Evolutionary conservation across 2,113 vertebrate species (phyloP), one percentile per base, ranked within the genome.

Genomic region (Sceloporus tristichus): DNA sequence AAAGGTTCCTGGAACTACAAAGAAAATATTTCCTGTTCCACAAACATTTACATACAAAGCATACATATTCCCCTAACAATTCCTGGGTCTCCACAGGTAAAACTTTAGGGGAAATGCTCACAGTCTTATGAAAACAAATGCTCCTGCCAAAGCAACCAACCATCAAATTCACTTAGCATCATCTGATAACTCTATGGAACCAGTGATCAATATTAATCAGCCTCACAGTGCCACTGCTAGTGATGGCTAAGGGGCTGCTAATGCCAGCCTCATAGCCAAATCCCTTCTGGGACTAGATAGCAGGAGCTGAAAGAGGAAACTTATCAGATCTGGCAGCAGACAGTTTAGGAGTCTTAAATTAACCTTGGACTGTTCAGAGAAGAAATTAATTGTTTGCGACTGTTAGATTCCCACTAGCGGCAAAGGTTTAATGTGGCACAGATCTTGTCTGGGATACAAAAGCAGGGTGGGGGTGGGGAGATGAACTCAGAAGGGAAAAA

Each of bases 171-270:
- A 88, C 90, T 97, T 91, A 94, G 85, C 91, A 87, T 96, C 94
- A 94, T 88, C 87, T 42, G 73, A 88, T 94, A 95, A 93, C 91
- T 91, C 87, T 0, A 0, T 59, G 79, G 93, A 96, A 90, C 89
- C 89, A 87, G 90, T 91, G 92, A 96, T 96, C 96, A 95, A 95
- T 95, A 96, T 94, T 95, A 92, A 96, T 96, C 95, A 96, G 86
- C 87, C 87, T 95, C 94, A 95, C 85, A 83, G 89, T 90, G 93
- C 80, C 87, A 88, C 86, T 90, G 89, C 91, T 90, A 90, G 91
- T 95, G 93, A 94, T 94, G 90, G 92, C 93, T 96, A 96, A 96
- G 92, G 91, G 93, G 91, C 89, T 94, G 94, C 94, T 95, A 94
- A 95, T 94, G 94, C 90, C 94, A 94, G 92, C 86, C 87, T 95